Conservation (phyloP, 1,140 invertebrate genomes). For the Lordiphosa clarofinis region DNA sequence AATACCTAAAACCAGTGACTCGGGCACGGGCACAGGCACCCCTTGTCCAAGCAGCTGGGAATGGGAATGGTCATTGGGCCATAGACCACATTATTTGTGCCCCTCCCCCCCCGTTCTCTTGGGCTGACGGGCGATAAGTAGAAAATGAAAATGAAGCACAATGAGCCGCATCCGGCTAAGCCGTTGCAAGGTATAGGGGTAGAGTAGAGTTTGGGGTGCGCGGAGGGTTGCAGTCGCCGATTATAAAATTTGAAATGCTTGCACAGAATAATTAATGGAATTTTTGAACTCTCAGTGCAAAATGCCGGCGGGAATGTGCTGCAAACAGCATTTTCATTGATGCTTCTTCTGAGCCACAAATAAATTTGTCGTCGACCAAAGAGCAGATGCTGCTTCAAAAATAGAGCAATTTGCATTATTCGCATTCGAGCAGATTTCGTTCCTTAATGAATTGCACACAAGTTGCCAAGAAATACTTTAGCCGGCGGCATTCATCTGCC, state of each 20-base stretch:
- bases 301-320: constrained; percentile 4
- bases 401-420: constrained; percentile 75
- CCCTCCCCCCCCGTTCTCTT: background rate
- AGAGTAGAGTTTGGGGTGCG: constrained; percentile 1
- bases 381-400: constrained; percentile 40
- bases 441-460: constrained; percentile 69
- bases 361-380: constrained; percentile 66
- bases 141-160: constrained; percentile 56
- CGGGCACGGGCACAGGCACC: no score
- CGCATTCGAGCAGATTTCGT: constrained; percentile 61
- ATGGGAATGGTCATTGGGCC: background rate
- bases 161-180: constrained; percentile 56
- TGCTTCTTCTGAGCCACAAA: constrained; percentile 47
- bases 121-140: constrained; percentile 30
- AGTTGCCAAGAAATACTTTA: constrained; percentile 60
- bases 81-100: no score
- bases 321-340: constrained; percentile 46
- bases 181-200: constrained; percentile 1
- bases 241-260: constrained; percentile 43
- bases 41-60: constrained; percentile 2
- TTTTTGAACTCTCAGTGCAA: constrained; percentile 25
- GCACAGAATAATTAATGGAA: constrained; percentile 62
- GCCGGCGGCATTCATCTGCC: background rate
- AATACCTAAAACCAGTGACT: constrained; percentile 12
- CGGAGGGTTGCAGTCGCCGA: constrained; percentile 14